phyloP scores from a whole-genome alignment of 2,888 invertebrate genomes.

The Drosophila formosana region DNA sequence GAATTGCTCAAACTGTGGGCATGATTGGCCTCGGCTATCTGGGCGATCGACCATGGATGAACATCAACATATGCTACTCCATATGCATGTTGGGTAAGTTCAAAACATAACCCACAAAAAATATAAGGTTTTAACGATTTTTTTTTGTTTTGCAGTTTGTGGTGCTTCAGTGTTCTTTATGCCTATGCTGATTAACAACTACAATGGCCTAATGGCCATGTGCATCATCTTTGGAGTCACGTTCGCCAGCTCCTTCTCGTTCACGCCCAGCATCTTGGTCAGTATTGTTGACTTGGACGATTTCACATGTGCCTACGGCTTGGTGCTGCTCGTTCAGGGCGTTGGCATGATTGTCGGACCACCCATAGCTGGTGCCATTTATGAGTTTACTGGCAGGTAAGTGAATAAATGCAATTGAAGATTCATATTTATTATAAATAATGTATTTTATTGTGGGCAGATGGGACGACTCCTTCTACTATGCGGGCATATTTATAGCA shows the following conservation, averaged over 20 bases:
- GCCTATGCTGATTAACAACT: slow-evolving; percentile 81
- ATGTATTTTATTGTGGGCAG: slow-evolving; percentile 55
- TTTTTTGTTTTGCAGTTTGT: slow-evolving; percentile 74
- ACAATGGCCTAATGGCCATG: slow-evolving; percentile 76
- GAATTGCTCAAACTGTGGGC: slow-evolving; percentile 95
- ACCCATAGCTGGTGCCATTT: slow-evolving; percentile 92
- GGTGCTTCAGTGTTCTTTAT: slow-evolving; percentile 84
- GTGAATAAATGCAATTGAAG: neutral
- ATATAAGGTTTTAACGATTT: too few relatives aligned
- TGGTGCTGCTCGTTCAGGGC: slow-evolving; percentile 95
- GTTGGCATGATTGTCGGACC: slow-evolving; percentile 97
- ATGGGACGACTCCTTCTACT: slow-evolving; percentile 93
- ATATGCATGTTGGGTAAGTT: slow-evolving; percentile 88
- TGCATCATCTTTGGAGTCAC: slow-evolving; percentile 93
- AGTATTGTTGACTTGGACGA: slow-evolving; percentile 95
- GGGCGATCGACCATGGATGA: slow-evolving; percentile 94
- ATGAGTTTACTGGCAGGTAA: slow-evolving; percentile 82
- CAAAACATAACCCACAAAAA: neutral
- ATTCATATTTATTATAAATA: neutral
- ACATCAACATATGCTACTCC: slow-evolving; percentile 93
- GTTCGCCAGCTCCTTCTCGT: slow-evolving; percentile 96
- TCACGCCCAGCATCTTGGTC: slow-evolving; percentile 95
- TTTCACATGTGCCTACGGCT: slow-evolving; percentile 96
- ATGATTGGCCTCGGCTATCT: slow-evolving; percentile 95
- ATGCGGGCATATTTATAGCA: slow-evolving; percentile 92